These are phyloP conservation scores for Leistus spinibarbis DNA, from an alignment of 2,888 invertebrate genomes.

Conservation along the genomic window DNA sequence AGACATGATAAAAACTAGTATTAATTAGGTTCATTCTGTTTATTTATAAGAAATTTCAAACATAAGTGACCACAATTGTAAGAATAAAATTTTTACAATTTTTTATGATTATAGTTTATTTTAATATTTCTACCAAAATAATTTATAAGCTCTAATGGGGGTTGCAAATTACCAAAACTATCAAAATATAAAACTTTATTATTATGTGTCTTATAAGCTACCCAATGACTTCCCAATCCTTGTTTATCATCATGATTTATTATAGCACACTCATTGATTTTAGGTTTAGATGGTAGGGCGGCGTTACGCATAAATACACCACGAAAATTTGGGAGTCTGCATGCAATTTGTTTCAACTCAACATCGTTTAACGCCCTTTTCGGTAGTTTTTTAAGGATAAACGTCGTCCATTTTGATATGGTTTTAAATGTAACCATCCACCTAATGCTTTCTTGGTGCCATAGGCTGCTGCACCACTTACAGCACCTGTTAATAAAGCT, in stretches of 20 bases:
- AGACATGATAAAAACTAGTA: conserved; percentile 43
- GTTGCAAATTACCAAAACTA: conserved; percentile 48
- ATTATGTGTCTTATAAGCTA: conserved; percentile 48
- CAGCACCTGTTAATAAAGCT: conserved; percentile 46
- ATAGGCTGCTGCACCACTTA: conserved; percentile 49
- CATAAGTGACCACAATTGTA: too few relatives aligned
- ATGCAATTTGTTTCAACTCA: conserved; percentile 31
- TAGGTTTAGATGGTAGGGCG: conserved; percentile 24
- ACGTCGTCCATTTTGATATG: conserved; percentile 7
- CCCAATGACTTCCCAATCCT: conserved; percentile 48
- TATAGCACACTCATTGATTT: conserved; percentile 43
- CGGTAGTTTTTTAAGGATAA: conserved; percentile 38
- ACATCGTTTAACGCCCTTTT: conserved; percentile 41
- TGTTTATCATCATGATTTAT: conserved; percentile 45
- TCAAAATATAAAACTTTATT: conserved; percentile 49
- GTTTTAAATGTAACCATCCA: conserved; percentile 5
- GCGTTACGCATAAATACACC: conserved; percentile 44
- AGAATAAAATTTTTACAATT: conserved; percentile 46
- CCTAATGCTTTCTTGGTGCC: conserved; percentile 1
- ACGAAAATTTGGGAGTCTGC: conserved; percentile 38
- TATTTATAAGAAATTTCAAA: conserved; percentile 44
- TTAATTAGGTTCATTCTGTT: conserved; percentile 42
- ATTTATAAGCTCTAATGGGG: conserved; percentile 43
- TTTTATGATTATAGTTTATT: conserved; percentile 46
- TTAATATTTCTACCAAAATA: conserved; percentile 14